Conservation (phyloP, 2,797 vertebrate genomes). For the Scyliorhinus canicula region DNA sequence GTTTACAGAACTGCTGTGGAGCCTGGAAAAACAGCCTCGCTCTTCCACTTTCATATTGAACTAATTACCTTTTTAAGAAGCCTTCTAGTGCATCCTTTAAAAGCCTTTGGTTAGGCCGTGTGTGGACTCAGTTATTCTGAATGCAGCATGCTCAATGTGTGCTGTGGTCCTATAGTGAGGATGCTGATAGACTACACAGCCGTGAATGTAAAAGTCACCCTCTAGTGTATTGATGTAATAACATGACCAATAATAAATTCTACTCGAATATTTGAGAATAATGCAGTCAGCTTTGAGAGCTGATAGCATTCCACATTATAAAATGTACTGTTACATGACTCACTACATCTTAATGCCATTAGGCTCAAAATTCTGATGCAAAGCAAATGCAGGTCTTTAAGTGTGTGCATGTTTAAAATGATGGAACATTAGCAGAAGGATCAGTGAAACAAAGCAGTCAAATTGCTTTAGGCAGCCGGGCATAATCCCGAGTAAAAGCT, state of each 20-base stretch:
- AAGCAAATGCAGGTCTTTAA: neutral
- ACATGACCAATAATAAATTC: neutral
- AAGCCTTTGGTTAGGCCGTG: neutral
- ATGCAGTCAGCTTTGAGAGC: neutral
- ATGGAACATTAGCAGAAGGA: neutral
- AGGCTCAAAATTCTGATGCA: neutral
- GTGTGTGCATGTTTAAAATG: neutral
- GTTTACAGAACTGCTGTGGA: too few species aligned
- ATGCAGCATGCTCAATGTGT: neutral
- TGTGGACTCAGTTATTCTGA: neutral
- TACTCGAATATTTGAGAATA: neutral
- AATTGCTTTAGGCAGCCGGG: neutral
- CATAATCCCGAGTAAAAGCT: conserved; percentile 17
- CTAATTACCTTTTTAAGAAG: neutral
- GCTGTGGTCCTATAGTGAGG: neutral
- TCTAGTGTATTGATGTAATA: neutral
- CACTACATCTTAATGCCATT: neutral
- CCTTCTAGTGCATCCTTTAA: neutral
- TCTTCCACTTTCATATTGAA: neutral
- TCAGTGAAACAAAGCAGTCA: neutral
- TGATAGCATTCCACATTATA: neutral
- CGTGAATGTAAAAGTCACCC: neutral
- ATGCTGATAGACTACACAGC: neutral
- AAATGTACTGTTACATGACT: neutral
- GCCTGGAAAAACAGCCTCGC: too few species aligned